Conservation (phyloP, 2,113 vertebrate species). For the Corydoras maculifer region DNA sequence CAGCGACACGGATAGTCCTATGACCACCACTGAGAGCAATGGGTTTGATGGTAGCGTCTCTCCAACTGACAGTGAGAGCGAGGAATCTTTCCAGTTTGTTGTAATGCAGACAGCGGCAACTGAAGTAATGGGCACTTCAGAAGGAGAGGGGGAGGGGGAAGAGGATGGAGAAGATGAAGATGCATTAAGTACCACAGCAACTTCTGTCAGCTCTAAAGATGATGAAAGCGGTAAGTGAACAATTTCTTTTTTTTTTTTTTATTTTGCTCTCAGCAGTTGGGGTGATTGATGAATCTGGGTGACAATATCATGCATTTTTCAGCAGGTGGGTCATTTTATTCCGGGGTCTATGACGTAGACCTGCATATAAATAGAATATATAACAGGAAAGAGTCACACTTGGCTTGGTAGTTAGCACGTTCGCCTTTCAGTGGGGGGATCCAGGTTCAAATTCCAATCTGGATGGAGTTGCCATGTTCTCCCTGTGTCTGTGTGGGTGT, state of each 20-base stretch:
- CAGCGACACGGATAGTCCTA: neutral
- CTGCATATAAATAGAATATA: too few relatives aligned
- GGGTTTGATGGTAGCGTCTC: conserved; percentile 47
- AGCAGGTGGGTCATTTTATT: conserved; percentile 31
- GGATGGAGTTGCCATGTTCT: too few relatives aligned
- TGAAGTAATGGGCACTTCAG: conserved; percentile 52
- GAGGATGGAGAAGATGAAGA: conserved; percentile 58
- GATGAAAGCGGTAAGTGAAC: conserved; percentile 70
- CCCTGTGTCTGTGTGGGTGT: too few relatives aligned
- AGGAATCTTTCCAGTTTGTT: conserved; percentile 30
- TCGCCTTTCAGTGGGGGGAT: too few relatives aligned
- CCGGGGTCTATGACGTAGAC: neutral
- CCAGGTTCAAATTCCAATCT: too few relatives aligned
- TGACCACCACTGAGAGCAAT: neutral
- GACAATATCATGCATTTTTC: conserved; percentile 40
- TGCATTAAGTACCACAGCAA: conserved; percentile 53
- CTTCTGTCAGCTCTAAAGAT: conserved; percentile 59
- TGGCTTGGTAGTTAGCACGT: too few relatives aligned
- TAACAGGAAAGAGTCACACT: too few relatives aligned
- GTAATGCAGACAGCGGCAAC: conserved; percentile 43
- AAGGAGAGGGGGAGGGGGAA: conserved; percentile 18
- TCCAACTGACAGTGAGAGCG: conserved; percentile 45
- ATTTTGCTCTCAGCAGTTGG: conserved; percentile 28
- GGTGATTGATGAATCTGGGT: conserved; percentile 32
- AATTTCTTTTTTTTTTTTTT: conserved; percentile 4